Base-by-base conservation (phyloP, 2,113 vertebrate species). In the Xiphorhynchus elegans region DNA sequence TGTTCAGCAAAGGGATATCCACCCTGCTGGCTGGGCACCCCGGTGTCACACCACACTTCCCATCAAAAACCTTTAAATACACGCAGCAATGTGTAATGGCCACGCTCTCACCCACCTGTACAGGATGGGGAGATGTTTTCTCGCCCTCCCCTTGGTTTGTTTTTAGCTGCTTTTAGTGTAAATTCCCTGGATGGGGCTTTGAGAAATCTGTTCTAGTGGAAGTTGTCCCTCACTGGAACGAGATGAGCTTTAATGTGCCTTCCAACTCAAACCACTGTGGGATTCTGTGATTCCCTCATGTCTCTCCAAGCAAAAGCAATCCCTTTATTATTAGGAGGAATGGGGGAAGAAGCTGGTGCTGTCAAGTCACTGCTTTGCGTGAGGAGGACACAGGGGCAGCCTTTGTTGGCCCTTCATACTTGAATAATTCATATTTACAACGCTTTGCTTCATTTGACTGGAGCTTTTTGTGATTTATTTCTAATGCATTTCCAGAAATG, bases 121-220 rank as follows among this genome's bases (percentile, higher is more conserved):
- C 33, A 49, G 44, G 33, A 17, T 25, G 47, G 13, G 46, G 46
- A 50, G 17, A 17, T 50, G 46, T 17, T 4, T 2, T 16, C 78
- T 11, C 11, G 14, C 14, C 14, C 17, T 44, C 12, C 16, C 9
- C 69, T 7, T 2, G 60, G 0, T 12, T 40, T 10, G n/a, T 55
- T 44, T 14, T 10, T 1, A 1, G 66, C 35, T 10, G 42, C 28
- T 42, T 3, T 4, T 56, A 21, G 42, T 3, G 9, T 0, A 0
- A 42, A 37, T 39, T 47, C 60, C 28, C 19, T 26, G 49, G 0
- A 14, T 20, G 58, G 19, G 53, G 29, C 28, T 55, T 29, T 55
- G 53, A 35, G 24, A 29, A 19, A 4, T 35, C 37, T 10, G 11
- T 5, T 1, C 6, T 0, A 4, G 17, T 1, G 31, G 13, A 18